Evolutionary conservation across 2,888 invertebrate genomes (phyloP).

Genomic region (Fragum fragum): DNA sequence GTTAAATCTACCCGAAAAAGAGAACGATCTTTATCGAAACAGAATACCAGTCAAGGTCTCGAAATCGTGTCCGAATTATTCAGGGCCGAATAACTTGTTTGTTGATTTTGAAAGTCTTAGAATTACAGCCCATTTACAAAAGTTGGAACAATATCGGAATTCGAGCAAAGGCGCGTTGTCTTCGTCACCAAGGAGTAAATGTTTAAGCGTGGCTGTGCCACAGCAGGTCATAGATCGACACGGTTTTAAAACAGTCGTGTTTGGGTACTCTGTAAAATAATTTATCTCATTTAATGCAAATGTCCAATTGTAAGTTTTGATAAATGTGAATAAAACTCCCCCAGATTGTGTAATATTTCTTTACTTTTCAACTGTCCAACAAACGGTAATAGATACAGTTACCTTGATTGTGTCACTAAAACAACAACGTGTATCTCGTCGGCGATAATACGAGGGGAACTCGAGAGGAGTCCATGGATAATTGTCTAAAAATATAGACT

Average conservation of each 20-base stretch:
- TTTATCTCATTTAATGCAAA: too few relatives aligned
- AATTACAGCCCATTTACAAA: conserved; percentile 46
- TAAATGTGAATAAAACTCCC: too few relatives aligned
- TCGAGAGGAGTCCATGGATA: too few relatives aligned
- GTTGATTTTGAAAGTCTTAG: conserved; percentile 47
- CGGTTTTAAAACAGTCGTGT: conserved; percentile 18
- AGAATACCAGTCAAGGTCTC: conserved; percentile 27
- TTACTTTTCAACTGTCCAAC: too few relatives aligned
- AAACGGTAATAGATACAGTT: too few relatives aligned
- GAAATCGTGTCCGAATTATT: conserved; percentile 24
- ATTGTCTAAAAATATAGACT: too few relatives aligned
- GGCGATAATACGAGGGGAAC: too few relatives aligned
- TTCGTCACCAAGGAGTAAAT: neutral
- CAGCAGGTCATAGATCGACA: conserved; percentile 14
- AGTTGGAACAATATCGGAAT: conserved; percentile 28
- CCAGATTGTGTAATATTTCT: too few relatives aligned
- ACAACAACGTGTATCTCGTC: too few relatives aligned
- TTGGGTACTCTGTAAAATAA: conserved; percentile 24
- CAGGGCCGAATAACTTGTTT: conserved; percentile 36
- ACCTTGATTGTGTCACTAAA: too few relatives aligned
- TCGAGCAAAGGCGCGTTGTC: neutral
- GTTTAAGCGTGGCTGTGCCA: neutral
- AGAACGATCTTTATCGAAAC: neutral
- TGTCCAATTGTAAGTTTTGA: too few relatives aligned
- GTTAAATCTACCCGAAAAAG: neutral